Base-by-base conservation (phyloP, 2,888 invertebrate species). In the Apamea sordens region DNA sequence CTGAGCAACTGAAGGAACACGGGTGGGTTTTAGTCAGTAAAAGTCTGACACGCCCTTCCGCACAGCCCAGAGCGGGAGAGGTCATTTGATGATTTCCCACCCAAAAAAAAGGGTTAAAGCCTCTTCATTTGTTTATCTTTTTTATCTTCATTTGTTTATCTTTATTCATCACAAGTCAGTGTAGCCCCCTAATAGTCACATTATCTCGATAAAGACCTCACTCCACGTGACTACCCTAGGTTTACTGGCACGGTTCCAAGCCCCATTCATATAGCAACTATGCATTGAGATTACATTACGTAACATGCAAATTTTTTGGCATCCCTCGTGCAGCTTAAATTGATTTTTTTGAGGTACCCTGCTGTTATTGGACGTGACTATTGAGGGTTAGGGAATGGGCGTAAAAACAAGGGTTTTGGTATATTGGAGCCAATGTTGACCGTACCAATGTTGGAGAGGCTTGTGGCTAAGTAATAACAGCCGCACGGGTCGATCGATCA, bases 281-380 rank as follows among this genome's bases (percentile, higher is more conserved):
- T 82, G 74, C 77, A 79, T 74, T 69, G 79, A 70, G 61, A 72
- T 77, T 76, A 76, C 73, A 75, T 80, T 64, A 87, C 61, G 73
- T 75, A 79, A 82, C 76, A 82, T 76, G 79, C 74, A 80, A 78
- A 86, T 80, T 81, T 87, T 88, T 88, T 85, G 81, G 83, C 78
- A 81, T 8, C 68, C 50, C 59, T 73, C 2, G n/a, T 67, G 77
- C 64, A 61, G 41, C 8, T 24, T 36, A n/a, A 81, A 78, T 84
- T 71, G 73, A 44, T 79, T 89, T 80, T 83, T 85, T 65, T 36
- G 28, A 64, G 67, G 53, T 47, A 56, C 28, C 5, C 21, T 28
- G 18, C 15, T 56, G 21, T 18, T 32, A 21, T 3, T 13, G 36
- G 28, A 13, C 6, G 15, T 18, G 28, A 6, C 24, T 67, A 21